Conservation (phyloP, 2,797 vertebrate genomes). For the Podarcis lilfordi region DNA sequence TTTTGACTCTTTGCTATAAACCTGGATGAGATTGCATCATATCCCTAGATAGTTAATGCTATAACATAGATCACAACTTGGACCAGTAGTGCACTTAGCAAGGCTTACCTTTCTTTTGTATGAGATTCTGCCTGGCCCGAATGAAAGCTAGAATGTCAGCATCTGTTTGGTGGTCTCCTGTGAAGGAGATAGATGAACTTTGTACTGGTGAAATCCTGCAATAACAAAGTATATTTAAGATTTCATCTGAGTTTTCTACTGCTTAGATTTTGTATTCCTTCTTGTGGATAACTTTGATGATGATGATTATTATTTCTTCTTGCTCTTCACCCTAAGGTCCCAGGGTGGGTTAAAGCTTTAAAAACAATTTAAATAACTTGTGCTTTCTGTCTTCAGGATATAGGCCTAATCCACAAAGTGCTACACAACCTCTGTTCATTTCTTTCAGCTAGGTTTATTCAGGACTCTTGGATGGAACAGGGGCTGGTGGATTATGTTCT, state of each 20-base stretch:
- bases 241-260: neutral
- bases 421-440: neutral
- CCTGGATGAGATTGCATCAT: neutral
- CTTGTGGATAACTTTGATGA: too few species aligned
- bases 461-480: neutral
- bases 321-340: too few species aligned
- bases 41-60: neutral
- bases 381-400: neutral
- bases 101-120: slow-evolving; percentile 84
- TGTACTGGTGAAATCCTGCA: slow-evolving; percentile 75
- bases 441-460: neutral
- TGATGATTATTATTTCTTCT: too few species aligned
- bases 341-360: too few species aligned
- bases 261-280: neutral
- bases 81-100: neutral
- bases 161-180: slow-evolving; percentile 89
- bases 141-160: slow-evolving; percentile 92
- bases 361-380: neutral
- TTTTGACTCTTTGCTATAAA: slow-evolving; percentile 30
- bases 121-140: slow-evolving; percentile 87
- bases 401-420: neutral
- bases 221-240: slow-evolving; percentile 50
- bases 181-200: slow-evolving; percentile 84
- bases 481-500: neutral
- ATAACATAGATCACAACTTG: neutral